Evolutionary conservation across 2,888 invertebrate species (phyloP).

Genomic region (Philaethria dido): DNA sequence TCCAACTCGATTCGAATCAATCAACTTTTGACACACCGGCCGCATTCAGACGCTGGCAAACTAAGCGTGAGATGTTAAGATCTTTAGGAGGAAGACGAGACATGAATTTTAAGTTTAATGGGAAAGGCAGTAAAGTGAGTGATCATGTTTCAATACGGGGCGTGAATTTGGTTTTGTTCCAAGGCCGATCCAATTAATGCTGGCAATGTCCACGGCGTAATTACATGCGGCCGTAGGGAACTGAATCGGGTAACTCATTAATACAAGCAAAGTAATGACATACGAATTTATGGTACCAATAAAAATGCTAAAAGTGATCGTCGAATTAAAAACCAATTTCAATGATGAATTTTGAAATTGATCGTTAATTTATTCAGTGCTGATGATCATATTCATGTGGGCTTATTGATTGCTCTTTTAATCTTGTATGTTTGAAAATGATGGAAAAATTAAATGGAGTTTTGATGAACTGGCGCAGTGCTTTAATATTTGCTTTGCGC

Average conservation of each 20-base stretch:
- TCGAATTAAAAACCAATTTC: conserved; percentile 43
- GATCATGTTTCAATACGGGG: conserved; percentile 52
- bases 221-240: conserved; percentile 57
- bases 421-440: neutral
- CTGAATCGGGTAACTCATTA: conserved; percentile 47
- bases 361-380: conserved; percentile 41
- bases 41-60: conserved; percentile 31
- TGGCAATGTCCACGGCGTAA: conserved; percentile 60
- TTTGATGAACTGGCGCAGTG: neutral
- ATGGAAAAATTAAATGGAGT: neutral
- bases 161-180: conserved; percentile 47
- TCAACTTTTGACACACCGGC: conserved; percentile 24
- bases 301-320: conserved; percentile 41
- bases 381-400: conserved; percentile 19
- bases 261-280: conserved; percentile 45
- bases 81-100: conserved; percentile 48
- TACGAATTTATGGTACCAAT: conserved; percentile 41
- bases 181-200: conserved; percentile 65
- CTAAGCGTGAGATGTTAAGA: conserved; percentile 54
- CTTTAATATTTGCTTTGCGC: neutral
- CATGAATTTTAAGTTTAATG: conserved; percentile 51
- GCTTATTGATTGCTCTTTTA: conserved; percentile 12
- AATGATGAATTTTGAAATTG: conserved; percentile 39
- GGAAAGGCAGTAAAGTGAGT: conserved; percentile 45
- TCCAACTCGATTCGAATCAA: conserved; percentile 37